Conservation (phyloP, 30 jellyfish, hydroid and myxozoan genomes). For the Cassiopea xamachana region DNA sequence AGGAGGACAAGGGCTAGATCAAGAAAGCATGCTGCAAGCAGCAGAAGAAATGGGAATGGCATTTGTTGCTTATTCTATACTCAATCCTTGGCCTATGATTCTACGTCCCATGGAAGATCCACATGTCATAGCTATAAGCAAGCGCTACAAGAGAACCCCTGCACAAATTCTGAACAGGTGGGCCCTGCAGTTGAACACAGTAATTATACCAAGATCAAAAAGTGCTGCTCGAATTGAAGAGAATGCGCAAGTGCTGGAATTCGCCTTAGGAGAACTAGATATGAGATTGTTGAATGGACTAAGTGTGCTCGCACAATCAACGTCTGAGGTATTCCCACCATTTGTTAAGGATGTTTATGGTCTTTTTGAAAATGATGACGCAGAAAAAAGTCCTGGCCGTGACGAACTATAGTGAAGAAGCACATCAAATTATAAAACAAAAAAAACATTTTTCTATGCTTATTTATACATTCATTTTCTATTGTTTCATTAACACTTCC, state of each 20-base stretch:
- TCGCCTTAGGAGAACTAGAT: conserved; percentile 64
- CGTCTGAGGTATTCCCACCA: conserved; percentile 49
- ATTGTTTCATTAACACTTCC: too few relatives aligned
- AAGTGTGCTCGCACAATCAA: conserved; percentile 43
- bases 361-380: conserved; percentile 23
- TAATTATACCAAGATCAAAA: conserved; percentile 70
- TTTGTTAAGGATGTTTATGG: conserved; percentile 58
- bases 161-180: conserved; percentile 68
- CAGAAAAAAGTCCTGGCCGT: conserved; percentile 2
- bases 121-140: conserved; percentile 55
- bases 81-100: conserved; percentile 62
- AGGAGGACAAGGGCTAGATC: conserved; percentile 52
- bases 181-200: conserved; percentile 68
- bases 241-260: conserved; percentile 60
- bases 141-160: conserved; percentile 46
- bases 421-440: not conserved
- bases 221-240: conserved; percentile 74
- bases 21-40: conserved; percentile 38
- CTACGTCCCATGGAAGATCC: conserved; percentile 71
- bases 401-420: conserved; percentile 25
- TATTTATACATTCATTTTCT: not conserved
- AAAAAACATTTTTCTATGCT: not conserved
- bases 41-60: conserved; percentile 66
- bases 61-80: conserved; percentile 62
- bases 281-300: conserved; percentile 73